These are phyloP conservation scores for Maccullochella peelii DNA, from an alignment of 2,113 vertebrate genomes.

Conservation along the genomic window DNA sequence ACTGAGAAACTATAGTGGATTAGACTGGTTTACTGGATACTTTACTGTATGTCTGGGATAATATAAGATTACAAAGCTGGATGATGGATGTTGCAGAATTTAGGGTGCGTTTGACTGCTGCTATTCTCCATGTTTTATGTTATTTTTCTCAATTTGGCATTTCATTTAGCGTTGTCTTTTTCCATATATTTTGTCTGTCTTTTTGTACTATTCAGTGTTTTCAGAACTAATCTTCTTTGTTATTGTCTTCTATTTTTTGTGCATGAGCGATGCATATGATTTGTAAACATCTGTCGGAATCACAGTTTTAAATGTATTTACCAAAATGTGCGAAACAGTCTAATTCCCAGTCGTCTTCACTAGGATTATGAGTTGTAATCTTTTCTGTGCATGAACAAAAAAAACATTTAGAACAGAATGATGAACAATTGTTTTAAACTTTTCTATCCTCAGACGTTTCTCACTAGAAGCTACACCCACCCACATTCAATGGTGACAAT, in stretches of 20 bases:
- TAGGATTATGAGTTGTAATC: slow-evolving; percentile 8
- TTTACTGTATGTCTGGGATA: neutral
- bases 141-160: neutral
- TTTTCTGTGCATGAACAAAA: neutral
- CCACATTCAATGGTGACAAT: slow-evolving; percentile 2
- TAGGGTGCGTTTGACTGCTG: neutral
- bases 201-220: neutral
- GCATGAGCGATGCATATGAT: neutral
- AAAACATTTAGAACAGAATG: neutral
- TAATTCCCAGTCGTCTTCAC: neutral
- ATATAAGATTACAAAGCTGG: neutral
- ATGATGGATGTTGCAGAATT: neutral
- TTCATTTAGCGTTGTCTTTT: neutral
- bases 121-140: neutral
- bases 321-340: slow-evolving; percentile 20
- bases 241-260: neutral
- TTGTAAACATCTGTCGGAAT: slow-evolving; percentile 17
- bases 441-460: neutral
- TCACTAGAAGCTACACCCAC: slow-evolving; percentile 6
- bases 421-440: neutral
- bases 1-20: neutral
- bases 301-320: neutral
- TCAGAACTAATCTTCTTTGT: neutral
- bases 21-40: neutral
- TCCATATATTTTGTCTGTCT: neutral